Percentiles rank a stretch among this genome's conserved stretches.
phyloP scores from a whole-genome alignment of 2,797 vertebrate genomes.

The Babyrousa celebensis region DNA sequence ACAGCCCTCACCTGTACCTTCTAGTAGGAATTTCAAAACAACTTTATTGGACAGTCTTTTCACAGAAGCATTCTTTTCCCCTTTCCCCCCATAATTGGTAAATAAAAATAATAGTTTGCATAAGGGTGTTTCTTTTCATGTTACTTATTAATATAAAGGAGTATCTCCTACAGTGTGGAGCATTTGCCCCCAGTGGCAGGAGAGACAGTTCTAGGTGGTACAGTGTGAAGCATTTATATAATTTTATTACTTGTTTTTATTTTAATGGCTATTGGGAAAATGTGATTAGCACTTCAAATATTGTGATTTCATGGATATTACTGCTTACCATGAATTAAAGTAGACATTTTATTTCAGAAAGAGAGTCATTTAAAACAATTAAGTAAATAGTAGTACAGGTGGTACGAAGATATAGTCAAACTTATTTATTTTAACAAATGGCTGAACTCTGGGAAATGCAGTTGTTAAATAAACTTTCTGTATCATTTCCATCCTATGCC shows the following conservation, averaged over 20 bases:
- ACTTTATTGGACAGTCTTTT: background rate
- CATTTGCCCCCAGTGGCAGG: background rate
- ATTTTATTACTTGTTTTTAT: constrained; percentile 71
- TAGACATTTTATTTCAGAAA: constrained; percentile 69
- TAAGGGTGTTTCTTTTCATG: constrained; percentile 59
- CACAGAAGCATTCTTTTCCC: background rate
- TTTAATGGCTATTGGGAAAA: constrained; percentile 69
- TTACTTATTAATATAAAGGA: constrained; percentile 34
- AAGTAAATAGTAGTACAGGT: constrained; percentile 48
- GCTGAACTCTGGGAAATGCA: constrained; percentile 37
- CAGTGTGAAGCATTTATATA: background rate
- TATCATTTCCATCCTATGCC: background rate
- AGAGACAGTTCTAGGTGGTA: background rate
- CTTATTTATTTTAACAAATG: constrained; percentile 36
- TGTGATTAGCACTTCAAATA: constrained; percentile 69
- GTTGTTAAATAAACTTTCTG: constrained; percentile 19
- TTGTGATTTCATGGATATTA: constrained; percentile 65
- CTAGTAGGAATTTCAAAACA: background rate
- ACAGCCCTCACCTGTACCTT: background rate
- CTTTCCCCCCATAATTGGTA: background rate
- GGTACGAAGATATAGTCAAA: background rate
- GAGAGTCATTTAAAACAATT: constrained; percentile 67
- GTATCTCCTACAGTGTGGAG: background rate
- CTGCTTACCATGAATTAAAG: constrained; percentile 44
- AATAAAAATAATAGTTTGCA: constrained; percentile 24